Evolutionary conservation across 2,888 invertebrate genomes (phyloP), one percentile per base, ranked within the genome.

Genomic region (Eubasilissa splendida): DNA sequence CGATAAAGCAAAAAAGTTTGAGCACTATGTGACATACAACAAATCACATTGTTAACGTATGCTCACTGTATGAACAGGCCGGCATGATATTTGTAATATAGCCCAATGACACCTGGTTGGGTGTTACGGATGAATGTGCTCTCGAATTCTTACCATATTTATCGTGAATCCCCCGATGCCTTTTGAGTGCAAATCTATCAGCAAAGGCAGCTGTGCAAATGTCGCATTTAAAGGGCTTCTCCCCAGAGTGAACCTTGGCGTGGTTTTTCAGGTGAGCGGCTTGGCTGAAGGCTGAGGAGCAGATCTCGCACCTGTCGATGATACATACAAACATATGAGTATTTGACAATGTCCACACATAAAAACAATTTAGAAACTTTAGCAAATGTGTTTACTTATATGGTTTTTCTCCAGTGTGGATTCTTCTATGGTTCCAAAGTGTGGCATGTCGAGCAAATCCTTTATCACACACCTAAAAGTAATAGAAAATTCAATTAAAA

Each of bases 191-290:
- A 87, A 96, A 96, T 84, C 96, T 92, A 88, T 96, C 96, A 50
- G 96, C 95, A 87, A 96, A 96, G 76, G 96, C 96, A 65, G 96
- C 96, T 83, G 95, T 94, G 86, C 95, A 95, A 82, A 95, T 95
- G 88, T 95, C 95, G 88, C 95, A 95, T 86, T 95, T 95, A 87
- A 95, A 95, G 0, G 95, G 95, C 85, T 95, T 95, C 88, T 95
- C 95, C 3, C 95, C 95, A 0, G 95, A 95, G 88, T 95, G 95
- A 80, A 95, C 92, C 88, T 96, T 96, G 75, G 96, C 96, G 86
- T 96, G 96, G 88, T 96, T 96, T 87, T 96, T 96, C 81, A 96
- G 90, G 88, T 96, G 96, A 52, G 96, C 96, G 50, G 96, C 96
- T 88, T 96, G 96, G 87, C 96, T 96, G 87, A 96, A 96, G 79